A percentile compares a stretch with the other conserved stretches of the same genome.
phyloP scores from a whole-genome alignment of 2,888 invertebrate genomes.

The Tetrapedia diversipes region DNA sequence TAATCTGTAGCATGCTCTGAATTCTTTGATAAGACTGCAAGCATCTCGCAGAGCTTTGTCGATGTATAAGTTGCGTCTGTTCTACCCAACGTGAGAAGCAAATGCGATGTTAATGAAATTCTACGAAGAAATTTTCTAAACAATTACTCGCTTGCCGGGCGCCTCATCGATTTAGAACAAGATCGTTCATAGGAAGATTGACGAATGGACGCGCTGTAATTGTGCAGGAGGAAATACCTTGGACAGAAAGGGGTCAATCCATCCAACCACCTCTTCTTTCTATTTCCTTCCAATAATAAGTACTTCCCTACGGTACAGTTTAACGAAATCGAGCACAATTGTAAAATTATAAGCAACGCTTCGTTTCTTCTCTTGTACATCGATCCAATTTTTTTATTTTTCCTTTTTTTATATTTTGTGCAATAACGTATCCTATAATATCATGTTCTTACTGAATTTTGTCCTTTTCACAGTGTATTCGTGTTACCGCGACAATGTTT shows the following conservation, averaged over 20 bases:
- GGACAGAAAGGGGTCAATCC: constrained; percentile 42
- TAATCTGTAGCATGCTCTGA: constrained; percentile 13
- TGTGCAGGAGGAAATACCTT: constrained; percentile 59
- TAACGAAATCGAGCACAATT: constrained; percentile 31
- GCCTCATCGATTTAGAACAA: constrained; percentile 58
- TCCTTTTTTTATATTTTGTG: no score
- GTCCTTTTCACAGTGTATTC: background rate
- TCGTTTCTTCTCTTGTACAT: no score
- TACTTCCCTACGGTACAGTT: constrained; percentile 30
- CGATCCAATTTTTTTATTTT: constrained; percentile 4
- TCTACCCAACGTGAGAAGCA: constrained; percentile 10
- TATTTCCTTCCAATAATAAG: constrained; percentile 24
- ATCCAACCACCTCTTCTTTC: constrained; percentile 22
- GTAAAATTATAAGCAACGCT: constrained; percentile 6
- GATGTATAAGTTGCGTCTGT: constrained; percentile 23
- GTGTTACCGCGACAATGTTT: background rate
- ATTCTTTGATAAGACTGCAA: constrained; percentile 7
- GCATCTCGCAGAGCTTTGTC: constrained; percentile 10
- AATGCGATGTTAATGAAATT: constrained; percentile 52
- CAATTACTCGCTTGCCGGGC: constrained; percentile 63
- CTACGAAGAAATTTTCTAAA: constrained; percentile 65
- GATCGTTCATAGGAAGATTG: constrained; percentile 60
- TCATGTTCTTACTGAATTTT: no score
- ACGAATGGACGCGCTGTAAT: constrained; percentile 68
- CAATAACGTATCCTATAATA: no score